Evolutionary conservation across 2,888 invertebrate genomes (phyloP).

Genomic region (Catocala nupta): DNA sequence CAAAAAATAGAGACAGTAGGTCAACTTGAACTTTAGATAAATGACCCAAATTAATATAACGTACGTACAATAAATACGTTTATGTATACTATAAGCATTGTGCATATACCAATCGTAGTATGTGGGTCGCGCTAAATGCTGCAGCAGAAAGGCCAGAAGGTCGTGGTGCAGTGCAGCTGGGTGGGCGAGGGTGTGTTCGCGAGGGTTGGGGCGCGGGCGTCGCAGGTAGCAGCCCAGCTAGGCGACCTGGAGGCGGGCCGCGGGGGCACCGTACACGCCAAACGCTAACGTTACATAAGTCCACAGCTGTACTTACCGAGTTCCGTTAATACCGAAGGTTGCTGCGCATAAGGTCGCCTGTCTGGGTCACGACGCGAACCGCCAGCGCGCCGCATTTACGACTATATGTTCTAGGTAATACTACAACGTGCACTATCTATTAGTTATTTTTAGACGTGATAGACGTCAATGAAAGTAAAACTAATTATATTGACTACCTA

Average conservation of each 20-base stretch:
- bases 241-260: conserved; percentile 56
- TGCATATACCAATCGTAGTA: conserved; percentile 22
- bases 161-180: conserved; percentile 76
- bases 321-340: conserved; percentile 80
- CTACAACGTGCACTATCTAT: conserved; percentile 29
- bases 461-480: conserved; percentile 23
- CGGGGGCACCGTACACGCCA: conserved; percentile 37
- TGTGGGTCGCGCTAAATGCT: conserved; percentile 49
- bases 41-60: background rate
- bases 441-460: conserved; percentile 33
- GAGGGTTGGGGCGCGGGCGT: conserved; percentile 55
- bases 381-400: conserved; percentile 45
- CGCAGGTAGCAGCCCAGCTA: conserved; percentile 56
- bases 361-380: conserved; percentile 67
- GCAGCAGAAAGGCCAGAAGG: conserved; percentile 71
- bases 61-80: background rate
- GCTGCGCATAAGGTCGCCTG: conserved; percentile 75
- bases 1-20: background rate
- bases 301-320: conserved; percentile 58
- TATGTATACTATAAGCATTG: background rate
- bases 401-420: conserved; percentile 39
- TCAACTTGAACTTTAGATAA: background rate
- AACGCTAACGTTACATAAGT: conserved; percentile 60
- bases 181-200: conserved; percentile 53
- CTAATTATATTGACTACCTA: background rate